A percentile compares a stretch with the other conserved stretches of the same genome.
Evolutionary conservation across 2,113 vertebrate genomes (phyloP).

Genomic region (Mola mola): DNA sequence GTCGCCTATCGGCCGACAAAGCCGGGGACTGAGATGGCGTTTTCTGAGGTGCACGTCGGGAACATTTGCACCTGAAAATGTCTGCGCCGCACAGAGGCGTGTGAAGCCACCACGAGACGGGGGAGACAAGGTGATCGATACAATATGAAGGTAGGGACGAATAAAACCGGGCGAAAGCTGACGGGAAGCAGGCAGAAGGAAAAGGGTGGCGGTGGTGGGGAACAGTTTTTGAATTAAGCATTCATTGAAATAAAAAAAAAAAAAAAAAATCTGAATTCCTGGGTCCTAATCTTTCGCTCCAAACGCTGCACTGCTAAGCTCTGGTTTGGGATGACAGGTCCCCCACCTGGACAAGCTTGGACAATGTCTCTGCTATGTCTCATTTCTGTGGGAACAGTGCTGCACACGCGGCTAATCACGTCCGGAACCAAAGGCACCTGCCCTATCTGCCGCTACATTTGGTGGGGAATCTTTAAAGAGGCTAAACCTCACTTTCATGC

Average conservation of each 20-base stretch:
- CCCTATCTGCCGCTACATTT: slow-evolving; percentile 84
- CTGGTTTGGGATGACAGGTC: slow-evolving; percentile 85
- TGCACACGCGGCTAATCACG: slow-evolving; percentile 82
- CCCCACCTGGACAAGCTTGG: slow-evolving; percentile 88
- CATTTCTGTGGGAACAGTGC: slow-evolving; percentile 83
- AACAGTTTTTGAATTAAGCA: slow-evolving; percentile 28
- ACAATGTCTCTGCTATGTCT: slow-evolving; percentile 85
- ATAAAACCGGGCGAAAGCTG: slow-evolving; percentile 69
- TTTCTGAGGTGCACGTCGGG: slow-evolving; percentile 38
- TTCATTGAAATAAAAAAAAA: slow-evolving; percentile 63
- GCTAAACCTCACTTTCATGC: slow-evolving; percentile 88
- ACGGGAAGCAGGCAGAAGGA: slow-evolving; percentile 51
- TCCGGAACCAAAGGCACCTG: slow-evolving; percentile 86
- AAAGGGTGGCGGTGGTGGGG: slow-evolving; percentile 25
- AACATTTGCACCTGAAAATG: slow-evolving; percentile 57
- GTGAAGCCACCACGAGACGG: slow-evolving; percentile 55
- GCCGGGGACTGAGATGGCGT: slow-evolving; percentile 13
- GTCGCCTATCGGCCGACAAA: slow-evolving; percentile 47
- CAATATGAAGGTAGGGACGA: slow-evolving; percentile 68
- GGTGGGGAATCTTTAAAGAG: slow-evolving; percentile 84
- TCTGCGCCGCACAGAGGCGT: slow-evolving; percentile 57
- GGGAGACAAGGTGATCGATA: slow-evolving; percentile 65
- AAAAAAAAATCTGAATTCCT: slow-evolving; percentile 69
- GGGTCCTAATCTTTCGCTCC: slow-evolving; percentile 83
- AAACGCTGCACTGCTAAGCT: slow-evolving; percentile 81